Percentiles rank a stretch among this genome's conserved stretches.
phyloP scores from a whole-genome alignment of 2,888 invertebrate species.

The Mamestra brassicae region DNA sequence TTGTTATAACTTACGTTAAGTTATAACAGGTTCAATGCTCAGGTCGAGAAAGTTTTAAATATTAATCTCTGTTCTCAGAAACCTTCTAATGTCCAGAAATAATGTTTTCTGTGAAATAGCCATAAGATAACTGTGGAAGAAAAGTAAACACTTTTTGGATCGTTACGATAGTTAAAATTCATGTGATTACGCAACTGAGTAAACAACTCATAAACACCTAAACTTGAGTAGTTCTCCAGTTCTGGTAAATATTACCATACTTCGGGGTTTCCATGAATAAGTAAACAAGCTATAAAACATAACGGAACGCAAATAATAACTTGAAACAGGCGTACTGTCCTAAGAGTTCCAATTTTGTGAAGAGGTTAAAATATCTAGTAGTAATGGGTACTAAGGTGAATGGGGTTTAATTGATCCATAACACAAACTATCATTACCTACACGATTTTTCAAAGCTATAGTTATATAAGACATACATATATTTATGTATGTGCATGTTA shows the following conservation, averaged over 20 bases:
- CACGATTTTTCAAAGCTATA: too few relatives aligned
- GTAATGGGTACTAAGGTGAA: too few relatives aligned
- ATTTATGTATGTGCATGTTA: too few relatives aligned
- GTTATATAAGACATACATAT: too few relatives aligned
- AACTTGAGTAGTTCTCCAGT: conserved; percentile 8
- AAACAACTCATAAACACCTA: conserved; percentile 5
- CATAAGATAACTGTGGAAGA: background rate
- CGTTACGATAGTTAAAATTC: background rate
- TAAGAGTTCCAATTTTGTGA: background rate
- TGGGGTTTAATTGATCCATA: too few relatives aligned
- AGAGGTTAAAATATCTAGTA: too few relatives aligned
- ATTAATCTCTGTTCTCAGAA: conserved; percentile 2
- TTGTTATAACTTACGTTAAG: too few relatives aligned
- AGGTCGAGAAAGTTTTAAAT: background rate
- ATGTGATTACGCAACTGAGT: conserved; percentile 9
- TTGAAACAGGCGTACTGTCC: background rate
- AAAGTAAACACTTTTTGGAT: conserved; percentile 18
- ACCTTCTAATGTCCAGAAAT: background rate
- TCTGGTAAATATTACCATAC: conserved; percentile 31
- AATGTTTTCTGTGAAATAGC: background rate
- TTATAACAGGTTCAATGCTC: background rate
- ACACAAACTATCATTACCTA: too few relatives aligned
- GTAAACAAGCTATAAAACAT: conserved; percentile 1
- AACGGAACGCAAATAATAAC: background rate
- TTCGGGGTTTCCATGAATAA: conserved; percentile 3